These are phyloP conservation scores for Spilarctia lutea DNA, from an alignment of 2,888 invertebrate genomes.

Conservation along the genomic window DNA sequence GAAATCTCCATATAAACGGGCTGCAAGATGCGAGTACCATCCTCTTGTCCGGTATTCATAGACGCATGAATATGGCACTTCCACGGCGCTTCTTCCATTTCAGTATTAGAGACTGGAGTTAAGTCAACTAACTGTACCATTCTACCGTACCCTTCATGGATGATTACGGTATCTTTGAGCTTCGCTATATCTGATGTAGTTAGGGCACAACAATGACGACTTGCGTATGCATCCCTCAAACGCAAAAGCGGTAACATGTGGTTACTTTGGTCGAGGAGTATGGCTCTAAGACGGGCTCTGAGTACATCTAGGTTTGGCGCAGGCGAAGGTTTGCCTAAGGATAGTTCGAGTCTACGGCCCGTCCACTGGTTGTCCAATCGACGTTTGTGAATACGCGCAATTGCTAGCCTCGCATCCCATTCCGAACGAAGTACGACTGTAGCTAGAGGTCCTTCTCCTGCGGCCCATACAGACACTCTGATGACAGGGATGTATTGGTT, in stretches of 20 bases:
- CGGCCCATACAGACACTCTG: slow-evolving; percentile 75
- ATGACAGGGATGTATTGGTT: slow-evolving; percentile 74
- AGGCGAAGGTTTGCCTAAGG: slow-evolving; percentile 87
- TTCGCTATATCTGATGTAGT: slow-evolving; percentile 91
- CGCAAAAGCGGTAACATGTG: slow-evolving; percentile 92
- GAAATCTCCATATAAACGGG: slow-evolving; percentile 89
- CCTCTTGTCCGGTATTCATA: slow-evolving; percentile 71
- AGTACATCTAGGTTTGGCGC: slow-evolving; percentile 88
- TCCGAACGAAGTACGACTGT: slow-evolving; percentile 90
- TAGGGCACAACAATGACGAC: slow-evolving; percentile 91
- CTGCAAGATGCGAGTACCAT: slow-evolving; percentile 86
- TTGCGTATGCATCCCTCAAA: slow-evolving; percentile 93
- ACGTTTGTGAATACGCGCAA: slow-evolving; percentile 93
- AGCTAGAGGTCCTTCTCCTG: slow-evolving; percentile 87
- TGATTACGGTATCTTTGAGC: slow-evolving; percentile 90
- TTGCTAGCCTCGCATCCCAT: slow-evolving; percentile 91
- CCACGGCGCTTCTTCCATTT: slow-evolving; percentile 82
- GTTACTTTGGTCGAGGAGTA: slow-evolving; percentile 92
- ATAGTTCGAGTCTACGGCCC: slow-evolving; percentile 92
- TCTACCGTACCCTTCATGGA: slow-evolving; percentile 78
- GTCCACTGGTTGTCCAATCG: slow-evolving; percentile 89
- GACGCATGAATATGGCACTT: slow-evolving; percentile 83
- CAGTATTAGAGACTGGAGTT: slow-evolving; percentile 68
- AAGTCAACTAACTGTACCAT: slow-evolving; percentile 78
- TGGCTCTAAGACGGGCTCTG: slow-evolving; percentile 89